phyloP scores from a whole-genome alignment of 2,888 invertebrate species.

The Parnassius mnemosyne region DNA sequence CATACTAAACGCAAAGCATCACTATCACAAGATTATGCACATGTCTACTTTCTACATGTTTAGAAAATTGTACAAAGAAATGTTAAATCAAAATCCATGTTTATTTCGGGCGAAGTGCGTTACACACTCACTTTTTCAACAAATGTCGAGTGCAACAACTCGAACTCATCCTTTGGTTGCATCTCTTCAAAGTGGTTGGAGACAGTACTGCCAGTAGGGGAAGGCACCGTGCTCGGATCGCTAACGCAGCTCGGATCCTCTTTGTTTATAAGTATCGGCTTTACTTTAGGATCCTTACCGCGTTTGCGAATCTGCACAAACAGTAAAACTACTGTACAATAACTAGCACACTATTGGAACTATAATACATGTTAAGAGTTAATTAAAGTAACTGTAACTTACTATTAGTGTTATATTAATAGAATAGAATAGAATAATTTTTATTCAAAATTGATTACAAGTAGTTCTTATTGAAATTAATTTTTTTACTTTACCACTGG shows the following conservation, averaged over 20 bases:
- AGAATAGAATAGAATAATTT: neutral
- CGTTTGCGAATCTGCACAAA: slow-evolving; percentile 83
- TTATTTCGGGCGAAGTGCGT: slow-evolving; percentile 17
- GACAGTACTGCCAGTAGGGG: slow-evolving; percentile 53
- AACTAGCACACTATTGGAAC: neutral
- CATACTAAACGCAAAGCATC: neutral
- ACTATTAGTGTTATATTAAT: neutral
- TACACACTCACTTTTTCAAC: slow-evolving; percentile 72
- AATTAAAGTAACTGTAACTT: neutral
- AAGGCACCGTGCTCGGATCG: slow-evolving; percentile 68
- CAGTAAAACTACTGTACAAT: slow-evolving; percentile 26
- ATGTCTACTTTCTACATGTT: slow-evolving; percentile 13
- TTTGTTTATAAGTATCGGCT: slow-evolving; percentile 88
- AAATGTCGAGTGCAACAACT: slow-evolving; percentile 68
- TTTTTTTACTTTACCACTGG: no score
- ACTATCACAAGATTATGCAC: slow-evolving; percentile 15
- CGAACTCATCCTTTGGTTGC: slow-evolving; percentile 90
- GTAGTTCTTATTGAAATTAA: no score
- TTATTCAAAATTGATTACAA: no score
- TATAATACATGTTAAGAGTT: neutral
- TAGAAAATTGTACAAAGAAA: slow-evolving; percentile 22
- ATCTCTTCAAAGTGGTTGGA: slow-evolving; percentile 88
- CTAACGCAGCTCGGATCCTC: slow-evolving; percentile 82
- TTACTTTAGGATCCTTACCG: slow-evolving; percentile 85
- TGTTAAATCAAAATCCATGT: slow-evolving; percentile 18